Base-by-base conservation (phyloP, 30 jellyfish, hydroid and myxozoan genomes). In the Hydractinia echinata region DNA sequence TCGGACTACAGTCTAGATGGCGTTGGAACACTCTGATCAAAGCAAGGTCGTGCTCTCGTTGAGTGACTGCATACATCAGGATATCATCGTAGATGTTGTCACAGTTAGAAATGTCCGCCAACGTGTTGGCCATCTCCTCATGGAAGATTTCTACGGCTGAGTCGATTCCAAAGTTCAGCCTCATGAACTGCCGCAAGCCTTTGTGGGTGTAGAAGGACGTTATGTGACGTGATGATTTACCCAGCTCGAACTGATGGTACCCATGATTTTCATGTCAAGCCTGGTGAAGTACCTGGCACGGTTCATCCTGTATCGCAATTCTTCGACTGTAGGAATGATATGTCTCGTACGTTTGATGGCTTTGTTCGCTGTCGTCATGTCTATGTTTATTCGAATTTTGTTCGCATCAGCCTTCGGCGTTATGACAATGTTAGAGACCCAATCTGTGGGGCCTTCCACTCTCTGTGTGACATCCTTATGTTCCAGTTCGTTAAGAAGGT, bases 91-190 rank as follows among this genome's bases (percentile, higher is more conserved):
- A 82, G 30, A 82, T 69, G 77, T 82, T 72, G 69, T 54, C 77
- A 51, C 18, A 49, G 55, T 72, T 49, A 11, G 56, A 19, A 51
- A 82, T 82, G 58, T 70, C 89, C 51, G 39, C 54, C 51, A 82
- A 64, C 8, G 76, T 73, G 20, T 73, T 76, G 11, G 13, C 11
- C 11, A 81, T 76, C 61, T 81, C 89, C 54, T 84, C 89, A 76
- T 84, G 83, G 76, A 84, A 84, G 53, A 84, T 55, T 58, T 84
- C 85, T 54, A 89, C 76, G 18, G 93, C 93, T 19, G 93, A 62
- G 70, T 83, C 76, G 91, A 69, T 84, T 74, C 89, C 88, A 66
- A 84, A 84, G 56, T 60, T 84, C 58, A 84, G 58, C 54, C 93
- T 62, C 51, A 30, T 84, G 61, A 55, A 48, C 60, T 76, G 50